These are phyloP conservation scores for Poecilia velifera DNA, from an alignment of 2,797 vertebrate genomes.

Conservation along the genomic window DNA sequence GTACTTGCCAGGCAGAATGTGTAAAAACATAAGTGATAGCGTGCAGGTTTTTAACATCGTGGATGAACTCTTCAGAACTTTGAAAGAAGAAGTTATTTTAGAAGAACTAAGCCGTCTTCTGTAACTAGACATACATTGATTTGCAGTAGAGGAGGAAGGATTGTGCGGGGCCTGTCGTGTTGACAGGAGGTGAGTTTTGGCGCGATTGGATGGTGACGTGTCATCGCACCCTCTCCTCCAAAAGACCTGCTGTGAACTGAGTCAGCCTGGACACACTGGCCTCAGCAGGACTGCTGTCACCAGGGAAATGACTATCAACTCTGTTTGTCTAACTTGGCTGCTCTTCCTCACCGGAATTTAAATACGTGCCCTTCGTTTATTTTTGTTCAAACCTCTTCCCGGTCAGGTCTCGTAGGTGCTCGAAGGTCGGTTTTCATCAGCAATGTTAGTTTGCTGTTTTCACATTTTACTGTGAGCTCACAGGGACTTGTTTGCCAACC, in stretches of 20 bases:
- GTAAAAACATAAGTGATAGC: neutral
- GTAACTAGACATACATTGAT: constrained; percentile 1
- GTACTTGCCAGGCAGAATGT: neutral
- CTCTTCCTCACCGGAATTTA: constrained; percentile 22
- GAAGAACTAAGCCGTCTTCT: constrained; percentile 4
- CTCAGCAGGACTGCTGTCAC: constrained; percentile 57
- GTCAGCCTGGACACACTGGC: constrained; percentile 61
- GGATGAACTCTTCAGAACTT: neutral
- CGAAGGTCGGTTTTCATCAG: neutral
- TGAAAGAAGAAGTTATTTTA: neutral
- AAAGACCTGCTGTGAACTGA: constrained; percentile 67
- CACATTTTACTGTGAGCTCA: neutral
- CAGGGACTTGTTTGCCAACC: neutral
- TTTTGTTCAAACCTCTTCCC: neutral
- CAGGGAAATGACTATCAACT: constrained; percentile 34
- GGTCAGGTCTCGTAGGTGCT: neutral
- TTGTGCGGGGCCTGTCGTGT: constrained; percentile 12
- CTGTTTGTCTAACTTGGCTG: constrained; percentile 9
- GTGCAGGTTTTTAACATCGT: neutral
- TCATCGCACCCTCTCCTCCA: constrained; percentile 56
- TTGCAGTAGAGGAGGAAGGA: constrained; percentile 32
- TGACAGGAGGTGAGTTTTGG: constrained; percentile 54
- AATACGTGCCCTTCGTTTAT: constrained; percentile 18
- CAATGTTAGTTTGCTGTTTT: neutral
- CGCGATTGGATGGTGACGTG: constrained; percentile 51